Evolutionary conservation across 2,888 invertebrate genomes (phyloP), one percentile per base, ranked within the genome.

Genomic region (Amiota communis): DNA sequence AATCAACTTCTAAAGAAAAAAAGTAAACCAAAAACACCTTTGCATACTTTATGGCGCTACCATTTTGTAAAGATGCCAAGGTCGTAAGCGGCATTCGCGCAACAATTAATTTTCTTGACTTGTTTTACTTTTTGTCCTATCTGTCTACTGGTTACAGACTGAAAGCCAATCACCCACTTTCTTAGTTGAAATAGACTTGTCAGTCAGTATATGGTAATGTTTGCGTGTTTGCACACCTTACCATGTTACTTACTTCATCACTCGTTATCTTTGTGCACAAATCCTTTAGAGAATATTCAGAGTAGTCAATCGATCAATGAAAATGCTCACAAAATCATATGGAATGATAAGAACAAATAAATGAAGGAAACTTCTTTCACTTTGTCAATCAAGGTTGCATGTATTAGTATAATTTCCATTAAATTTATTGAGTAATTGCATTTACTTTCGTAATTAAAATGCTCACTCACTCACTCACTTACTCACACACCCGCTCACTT

Each of bases 371-470:
- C 15, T 12, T 59, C 59, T 59, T 59, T 59, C 2, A 20, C 53
- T n/a, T 53, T 53, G 53, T n/a, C 59, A 20, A 20, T n/a, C n/a
- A 46, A 46, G 4, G 59, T 72, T 77, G 83, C 85, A 85, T 83
- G 83, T 77, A 72, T 80, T 76, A 78, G 76, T 79, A 76, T 77
- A 76, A 79, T 83, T 82, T 83, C 75, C 83, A 85, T 82, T 74
- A 77, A 82, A 80, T 82, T 83, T 85, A 83, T 85, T 85, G 81
- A 78, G 79, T 82, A 82, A 84, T 85, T 83, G 85, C 84, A 83
- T 81, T 82, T 77, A 77, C 75, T 77, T 63, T 48, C 71, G 74
- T 82, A 83, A 83, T 83, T 79, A 79, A 78, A 77, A 74, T 74
- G 70, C 53, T 51, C n/a, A n/a, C 8, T 51, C 53, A 51, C 0